Percentiles rank a stretch among this genome's conserved stretches.
These are phyloP conservation scores for Pedetes capensis DNA, from an alignment of 2,113 vertebrate genomes.

Conservation along the genomic window DNA sequence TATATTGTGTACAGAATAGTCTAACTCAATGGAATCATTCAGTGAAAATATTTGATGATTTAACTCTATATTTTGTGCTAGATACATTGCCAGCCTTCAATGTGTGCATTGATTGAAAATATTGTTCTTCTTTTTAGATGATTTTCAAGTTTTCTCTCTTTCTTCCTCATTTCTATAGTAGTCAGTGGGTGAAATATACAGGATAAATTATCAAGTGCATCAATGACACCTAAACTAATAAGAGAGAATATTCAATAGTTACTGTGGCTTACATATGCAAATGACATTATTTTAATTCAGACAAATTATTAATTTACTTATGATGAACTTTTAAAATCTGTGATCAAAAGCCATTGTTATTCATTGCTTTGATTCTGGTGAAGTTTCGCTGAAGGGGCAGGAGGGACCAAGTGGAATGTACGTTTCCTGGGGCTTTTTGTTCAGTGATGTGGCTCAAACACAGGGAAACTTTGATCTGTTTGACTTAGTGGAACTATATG, in stretches of 20 bases:
- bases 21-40: not conserved
- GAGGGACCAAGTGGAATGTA: not conserved
- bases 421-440: not conserved
- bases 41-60: not conserved
- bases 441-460: not conserved
- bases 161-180: not conserved
- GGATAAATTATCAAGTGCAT: not conserved
- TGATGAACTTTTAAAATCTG: not conserved
- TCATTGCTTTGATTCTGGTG: not conserved
- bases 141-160: not conserved
- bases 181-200: not conserved
- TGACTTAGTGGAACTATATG: not conserved
- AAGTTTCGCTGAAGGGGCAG: not conserved
- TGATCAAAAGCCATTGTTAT: constrained; percentile 3
- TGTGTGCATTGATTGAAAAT: not conserved
- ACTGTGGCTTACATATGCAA: constrained; percentile 47
- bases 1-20: not conserved
- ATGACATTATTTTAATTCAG: constrained; percentile 36
- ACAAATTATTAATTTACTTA: constrained; percentile 46
- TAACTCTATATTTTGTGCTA: not conserved
- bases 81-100: not conserved
- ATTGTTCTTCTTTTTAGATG: not conserved
- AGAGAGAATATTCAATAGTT: constrained; percentile 59
- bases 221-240: constrained; percentile 29
- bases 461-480: not conserved